phyloP scores from a whole-genome alignment of 1,140 invertebrate genomes.

The Homarus americanus region DNA sequence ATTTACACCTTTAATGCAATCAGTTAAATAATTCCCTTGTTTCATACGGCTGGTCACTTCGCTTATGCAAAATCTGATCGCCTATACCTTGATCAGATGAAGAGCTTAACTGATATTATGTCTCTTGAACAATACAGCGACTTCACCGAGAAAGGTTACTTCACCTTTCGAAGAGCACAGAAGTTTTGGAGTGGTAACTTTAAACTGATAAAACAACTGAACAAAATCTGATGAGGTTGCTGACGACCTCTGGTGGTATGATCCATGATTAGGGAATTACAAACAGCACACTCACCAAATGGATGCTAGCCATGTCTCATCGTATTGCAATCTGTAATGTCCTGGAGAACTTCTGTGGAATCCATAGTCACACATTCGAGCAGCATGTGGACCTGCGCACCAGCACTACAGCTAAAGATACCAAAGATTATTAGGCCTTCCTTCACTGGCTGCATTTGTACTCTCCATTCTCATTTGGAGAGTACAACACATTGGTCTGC shows the following conservation, averaged over 20 bases:
- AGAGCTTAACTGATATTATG: not conserved
- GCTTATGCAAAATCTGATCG: not conserved
- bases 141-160: not conserved
- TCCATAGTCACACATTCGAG: constrained; percentile 6
- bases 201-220: too few species aligned
- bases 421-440: not conserved
- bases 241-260: not conserved
- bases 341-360: not conserved
- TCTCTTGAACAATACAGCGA: not conserved
- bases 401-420: not conserved
- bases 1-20: not conserved
- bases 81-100: constrained; percentile 5
- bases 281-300: too few species aligned
- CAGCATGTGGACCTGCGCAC: not conserved
- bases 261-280: too few species aligned
- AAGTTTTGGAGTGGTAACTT: not conserved
- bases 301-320: not conserved
- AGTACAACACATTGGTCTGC: not conserved
- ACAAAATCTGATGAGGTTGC: not conserved
- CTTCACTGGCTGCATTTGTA: not conserved
- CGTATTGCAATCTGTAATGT: not conserved
- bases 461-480: too few species aligned
- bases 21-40: too few species aligned
- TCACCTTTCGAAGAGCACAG: not conserved
- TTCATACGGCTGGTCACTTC: not conserved